Conservation (phyloP, 2,113 vertebrate genomes). For the Tragelaphus scriptus region DNA sequence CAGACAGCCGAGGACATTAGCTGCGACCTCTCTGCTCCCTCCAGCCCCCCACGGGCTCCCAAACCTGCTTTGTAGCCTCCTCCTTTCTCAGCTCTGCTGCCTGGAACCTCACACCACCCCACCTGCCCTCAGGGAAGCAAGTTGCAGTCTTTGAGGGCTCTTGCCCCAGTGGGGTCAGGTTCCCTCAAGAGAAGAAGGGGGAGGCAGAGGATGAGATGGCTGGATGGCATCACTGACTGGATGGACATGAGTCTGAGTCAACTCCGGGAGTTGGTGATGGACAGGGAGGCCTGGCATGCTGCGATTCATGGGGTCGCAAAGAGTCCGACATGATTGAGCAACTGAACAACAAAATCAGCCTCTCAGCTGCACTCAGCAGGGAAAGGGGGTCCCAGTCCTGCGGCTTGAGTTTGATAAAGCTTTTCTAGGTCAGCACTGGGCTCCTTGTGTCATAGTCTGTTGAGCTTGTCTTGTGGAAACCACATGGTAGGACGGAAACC, state of each 20-base stretch:
- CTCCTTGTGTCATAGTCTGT: neutral
- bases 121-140: neutral
- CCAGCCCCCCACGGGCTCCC: neutral
- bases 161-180: neutral
- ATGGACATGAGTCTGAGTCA: neutral
- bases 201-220: neutral
- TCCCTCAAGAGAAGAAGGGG: neutral
- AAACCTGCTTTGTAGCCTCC: neutral
- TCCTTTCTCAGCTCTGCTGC: neutral
- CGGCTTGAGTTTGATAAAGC: neutral
- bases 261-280: neutral
- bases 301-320: neutral
- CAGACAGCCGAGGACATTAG: no score
- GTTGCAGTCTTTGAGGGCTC: neutral
- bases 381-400: neutral
- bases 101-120: neutral
- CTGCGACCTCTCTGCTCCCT: neutral
- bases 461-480: neutral
- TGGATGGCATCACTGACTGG: neutral
- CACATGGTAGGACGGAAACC: no score
- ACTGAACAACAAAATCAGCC: neutral
- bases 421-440: neutral
- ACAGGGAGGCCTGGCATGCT: neutral
- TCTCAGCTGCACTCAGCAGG: neutral
- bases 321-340: accelerated